phyloP scores from a whole-genome alignment of 2,797 vertebrate species.

The Gambelia wislizenii region DNA sequence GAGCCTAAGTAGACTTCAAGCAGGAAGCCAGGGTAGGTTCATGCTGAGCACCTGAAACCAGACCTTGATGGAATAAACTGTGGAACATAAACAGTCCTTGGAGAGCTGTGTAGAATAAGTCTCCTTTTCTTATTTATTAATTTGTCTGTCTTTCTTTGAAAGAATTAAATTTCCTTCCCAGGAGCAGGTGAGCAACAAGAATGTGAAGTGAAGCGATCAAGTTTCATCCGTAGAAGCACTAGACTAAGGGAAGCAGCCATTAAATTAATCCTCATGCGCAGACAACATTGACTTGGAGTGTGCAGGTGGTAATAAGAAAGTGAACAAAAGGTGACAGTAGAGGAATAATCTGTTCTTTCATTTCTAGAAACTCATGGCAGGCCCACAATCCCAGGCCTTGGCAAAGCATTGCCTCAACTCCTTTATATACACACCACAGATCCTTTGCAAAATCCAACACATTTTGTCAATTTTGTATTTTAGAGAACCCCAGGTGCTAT shows the following conservation, averaged over 20 bases:
- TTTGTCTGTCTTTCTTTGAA: conserved; percentile 74
- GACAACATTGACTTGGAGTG: conserved; percentile 71
- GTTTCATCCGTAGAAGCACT: conserved; percentile 74
- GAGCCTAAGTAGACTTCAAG: conserved; percentile 1
- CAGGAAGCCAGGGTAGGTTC: conserved; percentile 19
- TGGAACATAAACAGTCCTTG: conserved; percentile 60
- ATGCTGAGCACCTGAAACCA: conserved; percentile 59
- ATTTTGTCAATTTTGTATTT: not conserved
- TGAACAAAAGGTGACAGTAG: conserved; percentile 73
- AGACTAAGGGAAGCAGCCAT: conserved; percentile 73
- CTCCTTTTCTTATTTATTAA: conserved; percentile 54
- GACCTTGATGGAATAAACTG: conserved; percentile 61
- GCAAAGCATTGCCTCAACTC: conserved; percentile 27
- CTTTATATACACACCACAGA: not conserved
- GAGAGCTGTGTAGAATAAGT: conserved; percentile 37
- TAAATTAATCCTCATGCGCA: conserved; percentile 80
- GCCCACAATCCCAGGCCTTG: conserved; percentile 8
- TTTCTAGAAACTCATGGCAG: conserved; percentile 58
- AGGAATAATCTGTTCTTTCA: conserved; percentile 64
- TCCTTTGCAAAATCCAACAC: not conserved
- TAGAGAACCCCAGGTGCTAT: not conserved
- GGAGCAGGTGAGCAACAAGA: conserved; percentile 78
- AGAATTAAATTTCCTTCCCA: conserved; percentile 72
- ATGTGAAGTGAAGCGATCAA: conserved; percentile 71
- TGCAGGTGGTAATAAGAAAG: conserved; percentile 71